Percentiles rank a stretch among this genome's conserved stretches.
These are phyloP conservation scores for Pampusana beccarii DNA, from an alignment of 2,113 vertebrate genomes.

Conservation along the genomic window DNA sequence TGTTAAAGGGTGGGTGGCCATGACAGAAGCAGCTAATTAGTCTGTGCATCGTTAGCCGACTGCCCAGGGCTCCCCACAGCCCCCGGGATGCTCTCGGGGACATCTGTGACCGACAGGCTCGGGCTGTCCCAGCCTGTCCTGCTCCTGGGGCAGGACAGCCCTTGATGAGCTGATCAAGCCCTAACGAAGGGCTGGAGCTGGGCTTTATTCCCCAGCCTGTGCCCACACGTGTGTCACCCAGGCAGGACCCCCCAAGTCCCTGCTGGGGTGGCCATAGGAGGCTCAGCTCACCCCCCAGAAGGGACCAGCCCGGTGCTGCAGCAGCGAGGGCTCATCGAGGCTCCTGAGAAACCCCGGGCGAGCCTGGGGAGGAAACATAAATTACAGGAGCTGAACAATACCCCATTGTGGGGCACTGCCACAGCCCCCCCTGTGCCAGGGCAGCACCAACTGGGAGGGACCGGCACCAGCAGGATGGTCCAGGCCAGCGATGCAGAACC, in stretches of 20 bases:
- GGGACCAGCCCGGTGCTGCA: neutral
- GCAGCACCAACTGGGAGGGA: fast-evolving
- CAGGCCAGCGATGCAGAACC: fast-evolving
- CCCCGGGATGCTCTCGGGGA: neutral
- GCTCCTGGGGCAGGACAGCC: neutral
- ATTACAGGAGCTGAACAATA: neutral
- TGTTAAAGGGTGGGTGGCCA: neutral
- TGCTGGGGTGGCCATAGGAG: neutral
- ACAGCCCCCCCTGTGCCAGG: fast-evolving
- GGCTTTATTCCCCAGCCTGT: neutral
- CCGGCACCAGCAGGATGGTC: neutral
- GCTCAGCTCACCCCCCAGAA: neutral
- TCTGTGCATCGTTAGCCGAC: fast-evolving
- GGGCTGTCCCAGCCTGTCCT: neutral
- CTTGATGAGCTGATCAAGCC: neutral
- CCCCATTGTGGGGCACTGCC: neutral
- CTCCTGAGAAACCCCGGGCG: neutral
- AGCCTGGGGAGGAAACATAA: slow-evolving; percentile 1
- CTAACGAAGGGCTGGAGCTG: neutral
- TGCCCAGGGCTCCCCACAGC: fast-evolving
- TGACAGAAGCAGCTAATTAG: neutral
- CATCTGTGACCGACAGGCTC: fast-evolving
- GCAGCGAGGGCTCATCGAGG: neutral
- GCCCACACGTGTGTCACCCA: fast-evolving
- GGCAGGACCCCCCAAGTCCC: neutral